Evolutionary conservation across 2,797 vertebrate species (phyloP).

Genomic region (Oreochromis grahami): DNA sequence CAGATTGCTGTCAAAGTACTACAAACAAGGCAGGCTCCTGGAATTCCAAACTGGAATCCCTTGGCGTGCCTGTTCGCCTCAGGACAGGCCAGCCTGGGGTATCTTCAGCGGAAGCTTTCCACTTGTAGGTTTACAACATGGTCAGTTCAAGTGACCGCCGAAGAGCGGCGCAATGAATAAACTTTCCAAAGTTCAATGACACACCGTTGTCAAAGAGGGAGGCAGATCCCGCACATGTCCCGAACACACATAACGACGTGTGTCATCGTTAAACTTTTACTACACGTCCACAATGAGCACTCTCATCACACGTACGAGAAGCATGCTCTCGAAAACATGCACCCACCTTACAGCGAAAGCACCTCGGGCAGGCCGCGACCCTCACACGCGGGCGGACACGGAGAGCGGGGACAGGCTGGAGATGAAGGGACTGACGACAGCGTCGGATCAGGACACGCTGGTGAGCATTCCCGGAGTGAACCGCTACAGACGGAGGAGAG

Average conservation of each 20-base stretch:
- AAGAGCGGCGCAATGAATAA: not conserved
- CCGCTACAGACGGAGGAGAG: constrained; percentile 10
- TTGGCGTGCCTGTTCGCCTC: not conserved
- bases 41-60: not conserved
- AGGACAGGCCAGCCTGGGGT: not conserved
- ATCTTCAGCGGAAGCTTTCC: constrained; percentile 6
- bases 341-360: constrained; percentile 53
- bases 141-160: not conserved
- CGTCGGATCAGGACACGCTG: constrained; percentile 50
- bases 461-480: constrained; percentile 61
- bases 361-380: not conserved
- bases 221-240: constrained; percentile 25
- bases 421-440: constrained; percentile 22
- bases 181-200: constrained; percentile 41
- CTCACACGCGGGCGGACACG: not conserved
- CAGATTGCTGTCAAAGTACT: constrained; percentile 43
- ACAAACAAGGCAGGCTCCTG: constrained; percentile 33
- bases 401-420: not conserved
- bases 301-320: not conserved
- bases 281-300: not conserved
- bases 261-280: constrained; percentile 49
- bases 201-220: not conserved
- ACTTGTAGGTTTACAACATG: not conserved
- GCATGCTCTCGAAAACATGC: not conserved
- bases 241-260: constrained; percentile 3